These are phyloP conservation scores for Lapara coniferarum DNA, from an alignment of 2,888 invertebrate species.

Conservation along the genomic window DNA sequence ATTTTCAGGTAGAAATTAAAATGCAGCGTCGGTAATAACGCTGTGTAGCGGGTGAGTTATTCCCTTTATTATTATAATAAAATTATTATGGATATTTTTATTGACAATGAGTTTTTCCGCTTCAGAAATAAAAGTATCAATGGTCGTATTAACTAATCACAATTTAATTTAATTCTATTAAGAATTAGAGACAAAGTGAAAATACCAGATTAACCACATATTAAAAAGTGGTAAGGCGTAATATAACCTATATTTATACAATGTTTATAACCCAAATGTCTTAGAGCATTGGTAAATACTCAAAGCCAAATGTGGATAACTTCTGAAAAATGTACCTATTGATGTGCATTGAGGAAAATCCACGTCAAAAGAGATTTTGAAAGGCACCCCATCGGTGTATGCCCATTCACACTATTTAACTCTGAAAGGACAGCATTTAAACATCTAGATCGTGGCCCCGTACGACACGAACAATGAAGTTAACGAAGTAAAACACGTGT, in stretches of 20 bases:
- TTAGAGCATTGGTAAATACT: no score
- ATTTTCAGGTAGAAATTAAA: conserved; percentile 43
- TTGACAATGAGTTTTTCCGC: not conserved
- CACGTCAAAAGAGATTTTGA: conserved; percentile 27
- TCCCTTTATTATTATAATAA: no score
- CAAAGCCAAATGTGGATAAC: not conserved
- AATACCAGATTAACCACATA: no score
- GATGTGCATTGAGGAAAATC: conserved; percentile 31
- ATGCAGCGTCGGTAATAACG: conserved; percentile 51
- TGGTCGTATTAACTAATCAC: no score
- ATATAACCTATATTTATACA: not conserved
- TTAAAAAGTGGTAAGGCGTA: no score
- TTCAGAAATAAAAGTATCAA: no score
- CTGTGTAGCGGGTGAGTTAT: conserved; percentile 51
- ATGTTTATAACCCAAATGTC: conserved; percentile 24
- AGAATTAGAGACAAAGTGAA: no score
- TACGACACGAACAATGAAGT: conserved; percentile 3
- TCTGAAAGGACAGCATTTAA: conserved; percentile 28
- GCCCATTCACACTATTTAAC: conserved; percentile 39
- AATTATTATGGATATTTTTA: no score
- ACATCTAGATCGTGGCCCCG: not conserved
- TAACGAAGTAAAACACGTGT: not conserved
- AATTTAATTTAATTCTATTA: no score
- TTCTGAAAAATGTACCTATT: conserved; percentile 27
- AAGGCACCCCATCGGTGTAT: conserved; percentile 38